Evolutionary conservation across 2,113 vertebrate genomes (phyloP).

Genomic region (Helogale parvula): DNA sequence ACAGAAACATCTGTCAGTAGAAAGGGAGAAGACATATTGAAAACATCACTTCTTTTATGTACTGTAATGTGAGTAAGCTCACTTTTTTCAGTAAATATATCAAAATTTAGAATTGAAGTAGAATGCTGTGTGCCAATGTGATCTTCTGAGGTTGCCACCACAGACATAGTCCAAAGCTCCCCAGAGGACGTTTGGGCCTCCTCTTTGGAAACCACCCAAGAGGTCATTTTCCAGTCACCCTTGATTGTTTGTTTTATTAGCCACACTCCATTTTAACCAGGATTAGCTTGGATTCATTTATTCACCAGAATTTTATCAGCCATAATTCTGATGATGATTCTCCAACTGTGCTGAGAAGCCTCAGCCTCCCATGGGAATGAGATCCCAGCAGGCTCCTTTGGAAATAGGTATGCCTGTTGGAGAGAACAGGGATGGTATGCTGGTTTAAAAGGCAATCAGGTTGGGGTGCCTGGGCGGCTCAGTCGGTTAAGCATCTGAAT

Average conservation of each 20-base stretch:
- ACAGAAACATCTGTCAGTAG: neutral
- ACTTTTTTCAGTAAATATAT: neutral
- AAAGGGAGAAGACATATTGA: neutral
- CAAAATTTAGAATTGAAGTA: constrained; percentile 37
- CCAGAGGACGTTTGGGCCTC: neutral
- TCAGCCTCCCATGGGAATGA: neutral
- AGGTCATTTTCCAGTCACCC: neutral
- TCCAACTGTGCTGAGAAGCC: neutral
- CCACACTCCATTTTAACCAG: neutral
- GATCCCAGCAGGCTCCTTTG: neutral
- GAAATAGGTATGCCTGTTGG: neutral
- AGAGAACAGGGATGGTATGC: neutral
- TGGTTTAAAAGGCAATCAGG: neutral
- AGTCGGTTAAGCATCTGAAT: too few relatives aligned
- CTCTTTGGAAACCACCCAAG: neutral
- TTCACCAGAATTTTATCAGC: neutral
- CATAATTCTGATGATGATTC: neutral
- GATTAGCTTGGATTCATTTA: neutral
- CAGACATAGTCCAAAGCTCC: neutral
- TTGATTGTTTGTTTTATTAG: neutral
- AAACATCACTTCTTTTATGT: neutral
- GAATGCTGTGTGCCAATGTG: neutral
- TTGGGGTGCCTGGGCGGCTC: neutral
- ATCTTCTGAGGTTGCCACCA: neutral
- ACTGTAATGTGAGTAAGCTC: neutral